Base-by-base conservation (phyloP, 2,797 vertebrate genomes). In the Emys orbicularis region DNA sequence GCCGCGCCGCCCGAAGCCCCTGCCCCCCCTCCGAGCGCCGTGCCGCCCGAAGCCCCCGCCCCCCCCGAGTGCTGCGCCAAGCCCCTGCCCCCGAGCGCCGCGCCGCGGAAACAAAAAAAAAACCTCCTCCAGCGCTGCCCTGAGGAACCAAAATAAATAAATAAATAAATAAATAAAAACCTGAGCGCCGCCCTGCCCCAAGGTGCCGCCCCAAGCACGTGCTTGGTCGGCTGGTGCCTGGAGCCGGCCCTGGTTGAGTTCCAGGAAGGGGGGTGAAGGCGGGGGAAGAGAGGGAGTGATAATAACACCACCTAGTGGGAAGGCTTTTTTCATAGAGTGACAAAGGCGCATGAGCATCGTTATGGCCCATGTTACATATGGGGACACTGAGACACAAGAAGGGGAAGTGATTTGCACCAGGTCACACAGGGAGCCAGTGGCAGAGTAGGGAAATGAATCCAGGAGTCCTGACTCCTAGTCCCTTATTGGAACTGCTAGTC, bases 391-490 rank as follows among this genome's bases (percentile, higher is more conserved):
- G 59, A 83, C 56, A 59, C 1, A 1, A 5, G 4, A 4, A 13
- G 1, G 4, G 1, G 4, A 2, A 1, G 31, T 8, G 5, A 13
- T 11, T 65, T 65, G 61, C 61, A 65, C 15, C 31, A 65, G 16
- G 8, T 19, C 61, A 16, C 37, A 77, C 13, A 11, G 5, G 44
- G 87, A 81, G 34, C 53, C 72, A 2, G 1, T 31, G 80, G 27
- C 31, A 12, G 23, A 27, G 49, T 5, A 6, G 44, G 12, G 13
- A 10, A 76, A 25, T 25, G 41, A 47, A 41, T 76, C 79, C 8
- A 41, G 37, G 8, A 23, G 27, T 52, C 25, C 7, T 3, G 44
- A 56, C 74, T 29, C 53, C 44, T 31, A 41, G 81, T 31, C 31
- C 61, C 25, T 56, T 49, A 34, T 37, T 68, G 34, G 34, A n/a